Conservation (phyloP, 2,113 vertebrate genomes). For the Spilogale gracilis region DNA sequence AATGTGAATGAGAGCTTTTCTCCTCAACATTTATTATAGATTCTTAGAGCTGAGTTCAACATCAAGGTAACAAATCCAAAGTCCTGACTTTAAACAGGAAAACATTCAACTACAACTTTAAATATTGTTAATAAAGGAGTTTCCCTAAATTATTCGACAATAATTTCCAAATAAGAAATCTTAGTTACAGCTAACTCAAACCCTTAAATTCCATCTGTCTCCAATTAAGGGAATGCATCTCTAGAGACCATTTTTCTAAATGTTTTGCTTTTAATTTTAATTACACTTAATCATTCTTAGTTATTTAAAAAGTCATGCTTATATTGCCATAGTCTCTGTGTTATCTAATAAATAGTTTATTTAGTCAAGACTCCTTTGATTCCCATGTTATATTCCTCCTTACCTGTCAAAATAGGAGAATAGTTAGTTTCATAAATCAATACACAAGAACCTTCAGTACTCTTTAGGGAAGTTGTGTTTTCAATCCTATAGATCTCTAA, state of each 20-base stretch:
- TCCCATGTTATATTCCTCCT: neutral
- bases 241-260: neutral
- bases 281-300: neutral
- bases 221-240: neutral
- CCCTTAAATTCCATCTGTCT: neutral
- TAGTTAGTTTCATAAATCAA: neutral
- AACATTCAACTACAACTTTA: neutral
- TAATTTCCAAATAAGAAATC: conserved; percentile 23
- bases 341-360: neutral
- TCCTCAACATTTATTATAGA: neutral
- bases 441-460: neutral
- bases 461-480: conserved; percentile 12
- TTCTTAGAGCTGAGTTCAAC: neutral
- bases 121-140: neutral
- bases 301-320: neutral
- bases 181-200: neutral
- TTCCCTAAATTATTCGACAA: neutral
- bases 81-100: neutral
- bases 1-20: neutral
- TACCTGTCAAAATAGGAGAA: conserved; percentile 8
- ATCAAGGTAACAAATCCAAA: neutral
- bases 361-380: neutral
- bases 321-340: neutral
- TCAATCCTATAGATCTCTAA: neutral
- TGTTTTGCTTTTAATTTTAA: conserved; percentile 1